Conservation (phyloP, 2,888 invertebrate species). For the Synanthedon myopaeformis region DNA sequence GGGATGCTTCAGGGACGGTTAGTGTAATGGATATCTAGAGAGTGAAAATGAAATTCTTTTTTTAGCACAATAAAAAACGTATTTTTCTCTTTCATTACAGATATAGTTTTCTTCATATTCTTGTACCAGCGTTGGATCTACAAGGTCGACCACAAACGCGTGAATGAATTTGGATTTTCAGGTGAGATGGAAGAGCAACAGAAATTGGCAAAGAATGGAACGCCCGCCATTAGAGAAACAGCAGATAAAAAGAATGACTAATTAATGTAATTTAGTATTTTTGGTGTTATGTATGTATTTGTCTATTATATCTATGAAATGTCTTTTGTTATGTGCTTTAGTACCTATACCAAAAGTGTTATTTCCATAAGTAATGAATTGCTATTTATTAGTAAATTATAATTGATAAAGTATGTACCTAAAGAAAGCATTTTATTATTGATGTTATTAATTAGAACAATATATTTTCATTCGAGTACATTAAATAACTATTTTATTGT, state of each 20-base stretch:
- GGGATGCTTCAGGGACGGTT: constrained; percentile 97
- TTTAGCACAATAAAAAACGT: not conserved
- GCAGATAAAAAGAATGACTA: constrained; percentile 63
- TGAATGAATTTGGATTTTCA: constrained; percentile 99
- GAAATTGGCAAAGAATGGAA: constrained; percentile 34
- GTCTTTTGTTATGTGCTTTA: not conserved
- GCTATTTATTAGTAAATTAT: not conserved
- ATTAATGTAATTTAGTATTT: constrained; percentile 4
- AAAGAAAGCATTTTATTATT: no score
- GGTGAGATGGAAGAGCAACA: constrained; percentile 85
- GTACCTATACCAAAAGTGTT: not conserved
- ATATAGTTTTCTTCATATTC: constrained; percentile 99
- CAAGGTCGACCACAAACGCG: constrained; percentile 92
- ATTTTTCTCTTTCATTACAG: constrained; percentile 46
- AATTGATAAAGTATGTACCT: not conserved
- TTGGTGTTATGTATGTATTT: not conserved
- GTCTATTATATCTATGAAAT: not conserved
- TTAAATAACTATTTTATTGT: no score
- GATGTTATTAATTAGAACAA: no score
- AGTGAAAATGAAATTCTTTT: not conserved
- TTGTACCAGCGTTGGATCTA: constrained; percentile 99
- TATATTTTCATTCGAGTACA: no score
- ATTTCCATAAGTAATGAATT: not conserved
- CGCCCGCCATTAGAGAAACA: constrained; percentile 41
- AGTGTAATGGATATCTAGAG: constrained; percentile 16